These are phyloP conservation scores for Poicephalus gulielmi DNA, from an alignment of 2,113 vertebrate genomes.

Conservation along the genomic window DNA sequence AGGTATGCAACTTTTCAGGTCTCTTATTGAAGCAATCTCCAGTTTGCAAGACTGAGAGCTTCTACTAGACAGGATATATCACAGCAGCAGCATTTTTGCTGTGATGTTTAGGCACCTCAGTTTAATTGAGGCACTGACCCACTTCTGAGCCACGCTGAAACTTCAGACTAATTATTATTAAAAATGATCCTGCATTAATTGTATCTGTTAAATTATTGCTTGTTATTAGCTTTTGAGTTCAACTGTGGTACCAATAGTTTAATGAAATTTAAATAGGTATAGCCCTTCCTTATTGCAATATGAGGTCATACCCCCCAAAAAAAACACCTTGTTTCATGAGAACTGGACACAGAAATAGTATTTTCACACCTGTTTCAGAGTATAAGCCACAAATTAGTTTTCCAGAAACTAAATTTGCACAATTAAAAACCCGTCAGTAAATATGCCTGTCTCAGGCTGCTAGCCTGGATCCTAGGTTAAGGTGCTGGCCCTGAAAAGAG, in stretches of 20 bases:
- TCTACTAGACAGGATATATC: neutral
- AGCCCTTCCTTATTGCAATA: neutral
- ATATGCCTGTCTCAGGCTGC: neutral
- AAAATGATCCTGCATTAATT: neutral
- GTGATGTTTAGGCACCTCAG: neutral
- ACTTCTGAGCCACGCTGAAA: neutral
- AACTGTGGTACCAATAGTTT: neutral
- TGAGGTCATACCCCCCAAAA: neutral
- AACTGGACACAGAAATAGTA: neutral
- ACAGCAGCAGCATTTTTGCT: neutral
- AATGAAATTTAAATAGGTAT: neutral
- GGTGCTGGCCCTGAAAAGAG: neutral
- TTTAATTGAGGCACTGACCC: neutral
- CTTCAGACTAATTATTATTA: neutral
- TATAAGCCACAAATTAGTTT: neutral
- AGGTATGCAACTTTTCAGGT: neutral
- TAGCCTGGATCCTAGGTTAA: neutral
- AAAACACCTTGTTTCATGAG: neutral
- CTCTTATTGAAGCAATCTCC: fast-evolving
- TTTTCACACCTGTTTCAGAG: neutral
- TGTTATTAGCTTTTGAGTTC: neutral
- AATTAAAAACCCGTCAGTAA: neutral
- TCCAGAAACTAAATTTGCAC: neutral
- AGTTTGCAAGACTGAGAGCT: neutral
- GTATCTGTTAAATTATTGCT: neutral